Evolutionary conservation across 2,888 invertebrate genomes (phyloP).

Genomic region (Margaritifera margaritifera): DNA sequence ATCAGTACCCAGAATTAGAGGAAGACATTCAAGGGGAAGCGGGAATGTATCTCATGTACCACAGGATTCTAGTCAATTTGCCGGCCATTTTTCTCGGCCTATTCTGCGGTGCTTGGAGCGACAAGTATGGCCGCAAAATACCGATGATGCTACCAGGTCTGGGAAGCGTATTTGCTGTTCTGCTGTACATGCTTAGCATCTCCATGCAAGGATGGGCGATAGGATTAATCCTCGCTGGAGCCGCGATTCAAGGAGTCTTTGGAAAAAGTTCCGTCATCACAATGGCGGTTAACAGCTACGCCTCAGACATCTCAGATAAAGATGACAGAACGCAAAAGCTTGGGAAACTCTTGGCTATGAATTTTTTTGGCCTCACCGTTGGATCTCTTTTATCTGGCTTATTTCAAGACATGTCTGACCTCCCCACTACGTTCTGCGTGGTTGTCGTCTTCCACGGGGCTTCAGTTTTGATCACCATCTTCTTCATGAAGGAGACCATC

Average conservation of each 20-base stretch:
- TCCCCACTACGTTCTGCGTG: slow-evolving; percentile 56
- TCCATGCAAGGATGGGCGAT: slow-evolving; percentile 43
- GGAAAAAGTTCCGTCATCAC: slow-evolving; percentile 72
- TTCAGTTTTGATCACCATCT: slow-evolving; percentile 55
- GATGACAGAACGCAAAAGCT: slow-evolving; percentile 65
- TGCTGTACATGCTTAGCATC: slow-evolving; percentile 62
- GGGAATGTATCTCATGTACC: slow-evolving; percentile 65
- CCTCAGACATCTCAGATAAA: slow-evolving; percentile 64
- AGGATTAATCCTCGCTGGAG: slow-evolving; percentile 62
- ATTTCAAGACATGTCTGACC: slow-evolving; percentile 54
- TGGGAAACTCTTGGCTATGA: slow-evolving; percentile 69
- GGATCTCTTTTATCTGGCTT: slow-evolving; percentile 67
- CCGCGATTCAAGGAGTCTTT: slow-evolving; percentile 65
- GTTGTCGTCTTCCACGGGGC: slow-evolving; percentile 60
- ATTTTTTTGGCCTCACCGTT: slow-evolving; percentile 69
- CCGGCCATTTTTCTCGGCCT: slow-evolving; percentile 70
- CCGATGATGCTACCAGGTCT: slow-evolving; percentile 69
- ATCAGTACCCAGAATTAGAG: slow-evolving; percentile 46
- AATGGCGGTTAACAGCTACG: slow-evolving; percentile 72
- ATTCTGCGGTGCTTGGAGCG: slow-evolving; percentile 72
- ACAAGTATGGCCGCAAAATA: slow-evolving; percentile 68
- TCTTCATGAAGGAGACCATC: slow-evolving; percentile 59
- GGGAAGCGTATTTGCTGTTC: slow-evolving; percentile 66
- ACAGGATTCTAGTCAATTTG: slow-evolving; percentile 68
- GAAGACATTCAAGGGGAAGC: slow-evolving; percentile 59